These are phyloP conservation scores for Noctua fimbriata DNA, from an alignment of 2,888 invertebrate species.

Conservation along the genomic window DNA sequence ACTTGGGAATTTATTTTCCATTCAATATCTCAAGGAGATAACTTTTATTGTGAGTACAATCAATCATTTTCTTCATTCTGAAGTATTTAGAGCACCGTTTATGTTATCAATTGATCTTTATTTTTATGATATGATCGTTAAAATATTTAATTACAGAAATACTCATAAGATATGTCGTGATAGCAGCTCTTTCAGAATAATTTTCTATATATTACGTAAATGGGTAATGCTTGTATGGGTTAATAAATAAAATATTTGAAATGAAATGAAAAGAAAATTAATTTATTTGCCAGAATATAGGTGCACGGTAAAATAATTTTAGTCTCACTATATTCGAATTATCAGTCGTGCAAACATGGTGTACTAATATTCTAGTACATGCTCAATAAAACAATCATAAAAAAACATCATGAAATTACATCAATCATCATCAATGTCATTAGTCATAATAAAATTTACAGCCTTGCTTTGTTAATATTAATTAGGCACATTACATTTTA, in stretches of 20 bases:
- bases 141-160: neutral
- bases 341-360: no score
- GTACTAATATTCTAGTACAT: no score
- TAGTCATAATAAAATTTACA: no score
- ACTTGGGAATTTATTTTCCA: slow-evolving; percentile 22
- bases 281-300: no score
- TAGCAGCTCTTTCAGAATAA: neutral
- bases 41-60: slow-evolving; percentile 13
- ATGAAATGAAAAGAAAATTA: no score
- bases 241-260: neutral
- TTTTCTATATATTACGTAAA: neutral
- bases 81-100: slow-evolving; percentile 2
- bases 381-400: no score
- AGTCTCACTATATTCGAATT: no score
- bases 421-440: no score
- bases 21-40: slow-evolving; percentile 31
- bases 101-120: neutral
- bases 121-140: neutral
- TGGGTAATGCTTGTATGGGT: neutral
- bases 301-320: no score
- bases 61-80: slow-evolving; percentile 9
- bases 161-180: neutral
- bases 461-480: no score
- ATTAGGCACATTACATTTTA: no score
- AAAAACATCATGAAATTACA: no score